These are phyloP conservation scores for Drosophila prostipennis DNA, from an alignment of 2,888 invertebrate genomes.

Conservation along the genomic window DNA sequence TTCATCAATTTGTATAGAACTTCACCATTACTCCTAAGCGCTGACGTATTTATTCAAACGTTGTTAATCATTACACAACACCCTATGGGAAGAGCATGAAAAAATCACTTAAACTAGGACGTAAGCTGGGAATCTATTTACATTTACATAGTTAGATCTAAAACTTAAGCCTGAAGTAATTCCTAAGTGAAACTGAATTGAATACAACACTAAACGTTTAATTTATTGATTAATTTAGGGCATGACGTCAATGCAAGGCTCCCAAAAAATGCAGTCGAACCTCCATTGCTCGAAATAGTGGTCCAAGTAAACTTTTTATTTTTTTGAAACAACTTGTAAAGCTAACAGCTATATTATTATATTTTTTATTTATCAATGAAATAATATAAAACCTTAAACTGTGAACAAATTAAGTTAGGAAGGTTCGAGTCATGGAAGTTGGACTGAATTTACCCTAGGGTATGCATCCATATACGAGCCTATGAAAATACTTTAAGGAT, in stretches of 20 bases:
- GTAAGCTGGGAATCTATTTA: slow-evolving; percentile 10
- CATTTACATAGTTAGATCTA: slow-evolving; percentile 4
- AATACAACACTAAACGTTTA: slow-evolving; percentile 7
- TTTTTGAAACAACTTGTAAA: not conserved
- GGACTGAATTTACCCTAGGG: slow-evolving; percentile 3
- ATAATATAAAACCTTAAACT: not conserved
- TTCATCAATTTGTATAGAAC: slow-evolving; percentile 14
- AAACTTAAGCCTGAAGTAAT: slow-evolving; percentile 18
- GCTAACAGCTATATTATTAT: not conserved
- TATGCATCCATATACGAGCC: not conserved
- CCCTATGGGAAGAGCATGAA: slow-evolving; percentile 1
- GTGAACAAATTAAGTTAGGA: not conserved
- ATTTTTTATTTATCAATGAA: not conserved
- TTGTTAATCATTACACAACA: not conserved
- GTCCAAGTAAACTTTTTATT: not conserved
- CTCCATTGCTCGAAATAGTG: not conserved
- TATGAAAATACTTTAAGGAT: slow-evolving; percentile 4
- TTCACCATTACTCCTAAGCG: not conserved
- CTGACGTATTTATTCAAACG: slow-evolving; percentile 11
- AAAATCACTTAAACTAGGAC: slow-evolving; percentile 3
- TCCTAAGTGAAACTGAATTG: slow-evolving; percentile 27
- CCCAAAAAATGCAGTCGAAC: not conserved
- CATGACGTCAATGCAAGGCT: not conserved
- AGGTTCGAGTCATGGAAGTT: not conserved
- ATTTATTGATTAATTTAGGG: slow-evolving; percentile 8